A percentile compares a stretch with the other conserved stretches of the same genome.
Conservation (phyloP, 1,140 invertebrate genomes). For the Lordiphosa mommai region DNA sequence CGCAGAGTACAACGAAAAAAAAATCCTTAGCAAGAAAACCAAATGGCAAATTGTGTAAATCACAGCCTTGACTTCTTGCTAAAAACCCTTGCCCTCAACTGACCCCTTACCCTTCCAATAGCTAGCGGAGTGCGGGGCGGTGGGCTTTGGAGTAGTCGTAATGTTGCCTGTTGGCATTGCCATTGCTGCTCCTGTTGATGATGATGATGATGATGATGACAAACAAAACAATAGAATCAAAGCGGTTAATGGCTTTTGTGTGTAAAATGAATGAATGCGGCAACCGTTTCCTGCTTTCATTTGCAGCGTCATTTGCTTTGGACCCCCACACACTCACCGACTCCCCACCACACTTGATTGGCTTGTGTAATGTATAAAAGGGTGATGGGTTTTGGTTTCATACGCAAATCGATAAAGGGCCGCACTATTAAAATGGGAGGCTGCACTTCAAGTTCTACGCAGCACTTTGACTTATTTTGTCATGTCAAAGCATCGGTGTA, state of each 20-base stretch:
- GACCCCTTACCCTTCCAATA: slow-evolving; percentile 10
- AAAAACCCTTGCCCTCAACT: slow-evolving; percentile 17
- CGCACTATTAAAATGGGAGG: not conserved
- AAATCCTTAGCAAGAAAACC: slow-evolving; percentile 16
- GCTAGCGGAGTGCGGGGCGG: not conserved
- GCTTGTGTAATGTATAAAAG: not conserved
- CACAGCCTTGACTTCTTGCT: slow-evolving; percentile 42
- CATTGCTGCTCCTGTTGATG: slow-evolving; percentile 18
- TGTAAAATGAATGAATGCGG: slow-evolving; percentile 73
- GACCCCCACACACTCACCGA: slow-evolving; percentile 7
- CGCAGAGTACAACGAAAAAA: slow-evolving; percentile 2
- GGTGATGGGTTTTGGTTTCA: slow-evolving; percentile 45
- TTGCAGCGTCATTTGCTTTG: slow-evolving; percentile 72
- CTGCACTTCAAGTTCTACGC: too few relatives aligned
- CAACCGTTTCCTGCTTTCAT: slow-evolving; percentile 72
- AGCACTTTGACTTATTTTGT: too few relatives aligned
- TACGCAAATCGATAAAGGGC: slow-evolving; percentile 60
- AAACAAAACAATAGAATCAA: slow-evolving; percentile 77
- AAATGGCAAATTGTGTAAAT: slow-evolving; percentile 48
- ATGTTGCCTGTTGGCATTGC: slow-evolving; percentile 23
- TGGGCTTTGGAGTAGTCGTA: slow-evolving; percentile 5
- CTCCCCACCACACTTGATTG: not conserved
- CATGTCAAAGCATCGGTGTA: too few relatives aligned
- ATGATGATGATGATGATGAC: slow-evolving; percentile 63
- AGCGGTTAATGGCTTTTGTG: slow-evolving; percentile 76